Percentiles rank a stretch among this genome's conserved stretches.
phyloP scores from a whole-genome alignment of 2,113 vertebrate species.

The Grallaria varia region DNA sequence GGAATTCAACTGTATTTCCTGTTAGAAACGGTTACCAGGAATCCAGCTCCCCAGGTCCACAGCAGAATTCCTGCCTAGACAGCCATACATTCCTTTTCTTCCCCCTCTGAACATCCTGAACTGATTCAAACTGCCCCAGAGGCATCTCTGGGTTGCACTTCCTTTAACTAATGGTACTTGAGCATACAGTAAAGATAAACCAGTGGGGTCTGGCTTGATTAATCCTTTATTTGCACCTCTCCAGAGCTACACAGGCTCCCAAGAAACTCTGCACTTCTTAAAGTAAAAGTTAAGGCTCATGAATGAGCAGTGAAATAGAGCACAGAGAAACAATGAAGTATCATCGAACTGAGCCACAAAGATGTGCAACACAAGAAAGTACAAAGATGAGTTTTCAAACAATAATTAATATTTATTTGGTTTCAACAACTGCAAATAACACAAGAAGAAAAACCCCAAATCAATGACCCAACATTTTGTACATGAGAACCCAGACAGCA shows the following conservation, averaged over 20 bases:
- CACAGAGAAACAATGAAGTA: neutral
- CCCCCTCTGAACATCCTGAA: neutral
- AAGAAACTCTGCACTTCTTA: neutral
- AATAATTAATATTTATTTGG: conserved; percentile 7
- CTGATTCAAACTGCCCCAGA: neutral
- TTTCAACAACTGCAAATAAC: neutral
- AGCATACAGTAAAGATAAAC: neutral
- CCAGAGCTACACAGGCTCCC: neutral
- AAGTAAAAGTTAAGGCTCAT: neutral
- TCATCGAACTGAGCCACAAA: neutral
- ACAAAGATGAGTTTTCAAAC: neutral
- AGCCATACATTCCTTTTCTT: accelerated
- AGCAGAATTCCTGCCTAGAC: neutral
- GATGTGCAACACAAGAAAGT: neutral
- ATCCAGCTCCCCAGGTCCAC: neutral
- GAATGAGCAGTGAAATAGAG: neutral
- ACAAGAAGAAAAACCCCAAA: neutral
- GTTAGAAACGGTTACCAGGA: neutral
- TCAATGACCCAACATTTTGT: neutral
- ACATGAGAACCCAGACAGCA: accelerated
- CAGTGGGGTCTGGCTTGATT: neutral
- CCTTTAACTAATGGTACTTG: neutral
- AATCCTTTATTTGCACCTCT: neutral
- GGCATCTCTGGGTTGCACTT: neutral
- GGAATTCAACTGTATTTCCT: neutral